These are phyloP conservation scores for Drosophila colorata DNA, from an alignment of 2,888 invertebrate genomes.

Conservation along the genomic window DNA sequence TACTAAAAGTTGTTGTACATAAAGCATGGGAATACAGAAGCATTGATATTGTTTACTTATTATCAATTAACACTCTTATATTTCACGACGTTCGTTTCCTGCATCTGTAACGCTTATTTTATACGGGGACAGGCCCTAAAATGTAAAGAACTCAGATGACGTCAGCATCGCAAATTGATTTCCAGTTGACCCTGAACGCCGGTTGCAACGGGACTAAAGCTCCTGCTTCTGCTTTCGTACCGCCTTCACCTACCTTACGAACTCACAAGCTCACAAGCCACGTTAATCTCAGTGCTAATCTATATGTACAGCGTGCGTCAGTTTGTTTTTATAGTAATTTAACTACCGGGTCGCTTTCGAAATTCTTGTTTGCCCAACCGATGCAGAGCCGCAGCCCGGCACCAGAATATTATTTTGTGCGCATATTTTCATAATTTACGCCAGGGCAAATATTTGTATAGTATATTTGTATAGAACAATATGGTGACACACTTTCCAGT, in stretches of 20 bases:
- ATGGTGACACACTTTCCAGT: constrained; percentile 59
- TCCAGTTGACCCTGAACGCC: constrained; percentile 36
- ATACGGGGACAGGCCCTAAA: background rate
- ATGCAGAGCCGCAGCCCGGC: constrained; percentile 13
- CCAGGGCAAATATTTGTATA: constrained; percentile 53
- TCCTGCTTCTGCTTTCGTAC: background rate
- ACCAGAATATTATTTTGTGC: constrained; percentile 16
- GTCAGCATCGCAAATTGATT: constrained; percentile 10
- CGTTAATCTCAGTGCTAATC: constrained; percentile 18
- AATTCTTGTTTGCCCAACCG: constrained; percentile 62
- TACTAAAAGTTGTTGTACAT: too few species aligned
- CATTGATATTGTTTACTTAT: too few species aligned
- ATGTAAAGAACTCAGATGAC: constrained; percentile 15
- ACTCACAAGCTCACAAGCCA: background rate
- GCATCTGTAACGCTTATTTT: background rate
- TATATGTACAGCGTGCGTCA: constrained; percentile 17
- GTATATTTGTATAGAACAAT: constrained; percentile 67
- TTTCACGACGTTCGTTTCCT: too few species aligned
- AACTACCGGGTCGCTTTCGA: constrained; percentile 46
- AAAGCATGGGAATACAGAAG: too few species aligned
- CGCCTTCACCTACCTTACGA: background rate
- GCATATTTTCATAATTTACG: constrained; percentile 46
- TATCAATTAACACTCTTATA: too few species aligned
- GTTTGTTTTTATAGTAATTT: constrained; percentile 19
- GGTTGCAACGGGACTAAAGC: constrained; percentile 32